Evolutionary conservation across 2,888 invertebrate species (phyloP), one percentile per base, ranked within the genome.

Genomic region (Sarcophaga subvicina): DNA sequence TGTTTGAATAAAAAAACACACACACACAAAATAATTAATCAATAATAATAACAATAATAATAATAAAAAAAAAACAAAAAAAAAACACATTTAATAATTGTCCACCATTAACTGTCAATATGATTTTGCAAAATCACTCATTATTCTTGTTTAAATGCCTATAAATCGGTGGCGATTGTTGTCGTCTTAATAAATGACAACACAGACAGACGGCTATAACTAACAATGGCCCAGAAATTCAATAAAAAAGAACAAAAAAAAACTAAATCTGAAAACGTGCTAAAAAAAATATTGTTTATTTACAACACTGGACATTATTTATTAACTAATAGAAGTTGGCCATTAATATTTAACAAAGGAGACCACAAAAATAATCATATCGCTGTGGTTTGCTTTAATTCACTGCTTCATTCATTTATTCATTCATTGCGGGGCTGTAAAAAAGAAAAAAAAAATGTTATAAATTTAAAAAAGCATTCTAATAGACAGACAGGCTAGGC

Each of bases 71-170:
- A n/a, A n/a, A n/a, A n/a, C n/a, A n/a, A n/a, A n/a, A n/a, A 27
- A 47, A 63, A 78, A 72, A 78, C 25, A 45, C 60, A 47, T 62
- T 66, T n/a, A 69, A 78, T 25, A 78, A 78, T 69, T 78, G 69
- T 25, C 69, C 60, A 78, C 14, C 62, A 69, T 69, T 62, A 69
- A 62, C 69, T 78, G 78, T 78, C 69, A 78, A 62, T 22, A 6
- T 27, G 22, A 4, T 14, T 76, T 66, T 66, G 1, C 8, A 27
- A 64, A 75, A 63, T 64, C 63, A 73, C 63, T 75, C 22, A 64
- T 49, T 75, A 64, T 64, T 63, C 22, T 47, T 49, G n/a, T 47
- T 69, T 20, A 69, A 69, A 20, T 70, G 54, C 17, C 37, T 49
- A 22, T 25, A 54, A 54, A 54, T 14, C 54, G 17, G 17, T 54